Base-by-base conservation (phyloP, 2,888 invertebrate species). In the Laspeyria flexula region DNA sequence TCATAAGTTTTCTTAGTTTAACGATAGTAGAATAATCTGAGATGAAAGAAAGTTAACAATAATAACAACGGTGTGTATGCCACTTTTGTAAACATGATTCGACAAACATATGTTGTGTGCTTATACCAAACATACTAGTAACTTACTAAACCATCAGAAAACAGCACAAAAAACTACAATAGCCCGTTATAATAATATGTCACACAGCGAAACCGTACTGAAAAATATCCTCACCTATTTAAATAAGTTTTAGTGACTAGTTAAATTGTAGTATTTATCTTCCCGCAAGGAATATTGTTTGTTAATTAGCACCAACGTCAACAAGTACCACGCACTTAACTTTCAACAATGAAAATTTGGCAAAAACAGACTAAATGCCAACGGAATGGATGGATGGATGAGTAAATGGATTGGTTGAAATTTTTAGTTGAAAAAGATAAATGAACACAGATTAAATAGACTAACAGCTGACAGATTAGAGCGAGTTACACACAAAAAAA, bases 281-380 rank as follows among this genome's bases (percentile, higher is more conserved):
- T 29, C 27, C 48, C 48, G 37, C 51, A 49, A 52, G 38, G 34
- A 29, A 33, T 45, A 49, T 34, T 46, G 15, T 50, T 46, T 35
- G n/a, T 10, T 37, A 27, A 45, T 43, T 12, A 43, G 37, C 51
- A 40, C 57, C 15, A 30, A 46, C 35, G 49, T 49, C 51, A 49
- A 53, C 43, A 55, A 53, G 37, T 49, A 59, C 31, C 68, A 59
- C 48, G 44, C 55, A 50, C 31, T 43, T 38, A 12, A 31, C 10
- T 31, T 31, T 23, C 4, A 21, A 38, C 43, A 43, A 43, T 18
- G 33, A 27, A 31, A 41, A 46, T 43, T 31, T 34, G 13, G 34
- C 12, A 43, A 66, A 40, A 43, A 50, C 42, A 43, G 18, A 37
- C 37, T 47, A 51, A 45, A 45, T 46, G 37, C 49, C 43, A 53